Conservation (phyloP, 2,888 invertebrate genomes). For the Nemotelus pantherinus region DNA sequence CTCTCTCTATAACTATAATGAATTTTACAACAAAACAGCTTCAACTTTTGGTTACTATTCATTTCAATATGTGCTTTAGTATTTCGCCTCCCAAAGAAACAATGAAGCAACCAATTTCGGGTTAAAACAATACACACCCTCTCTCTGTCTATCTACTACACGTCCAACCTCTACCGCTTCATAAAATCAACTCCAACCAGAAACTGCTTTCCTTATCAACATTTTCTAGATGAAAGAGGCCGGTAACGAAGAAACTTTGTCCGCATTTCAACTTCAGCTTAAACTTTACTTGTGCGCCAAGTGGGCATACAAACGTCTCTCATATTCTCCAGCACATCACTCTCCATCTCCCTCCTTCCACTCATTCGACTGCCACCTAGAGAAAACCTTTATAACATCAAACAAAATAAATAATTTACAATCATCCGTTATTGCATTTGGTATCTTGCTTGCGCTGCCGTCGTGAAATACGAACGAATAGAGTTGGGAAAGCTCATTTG, state of each 20-base stretch:
- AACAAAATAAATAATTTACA: slow-evolving; percentile 45
- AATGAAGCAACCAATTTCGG: slow-evolving; percentile 1
- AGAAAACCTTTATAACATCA: slow-evolving; percentile 36
- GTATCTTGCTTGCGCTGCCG: slow-evolving; percentile 9
- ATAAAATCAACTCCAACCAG: no score
- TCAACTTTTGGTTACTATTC: no score
- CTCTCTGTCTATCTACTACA: neutral
- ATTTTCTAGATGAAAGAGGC: slow-evolving; percentile 14
- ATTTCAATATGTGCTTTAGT: no score
- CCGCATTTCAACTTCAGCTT: slow-evolving; percentile 30
- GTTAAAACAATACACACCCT: slow-evolving; percentile 14
- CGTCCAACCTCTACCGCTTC: neutral
- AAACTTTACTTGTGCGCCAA: slow-evolving; percentile 16
- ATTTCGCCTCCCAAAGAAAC: neutral
- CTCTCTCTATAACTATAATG: no score
- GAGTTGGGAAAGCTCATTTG: slow-evolving; percentile 24
- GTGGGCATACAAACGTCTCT: slow-evolving; percentile 16
- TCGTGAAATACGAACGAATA: neutral
- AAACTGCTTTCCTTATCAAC: neutral
- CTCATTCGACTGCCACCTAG: neutral
- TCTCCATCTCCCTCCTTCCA: neutral
- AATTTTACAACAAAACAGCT: no score
- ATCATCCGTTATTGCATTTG: slow-evolving; percentile 41
- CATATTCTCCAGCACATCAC: slow-evolving; percentile 5
- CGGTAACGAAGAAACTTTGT: slow-evolving; percentile 41